phyloP scores from a whole-genome alignment of 2,113 vertebrate genomes.

The Pterocles burchelli region DNA sequence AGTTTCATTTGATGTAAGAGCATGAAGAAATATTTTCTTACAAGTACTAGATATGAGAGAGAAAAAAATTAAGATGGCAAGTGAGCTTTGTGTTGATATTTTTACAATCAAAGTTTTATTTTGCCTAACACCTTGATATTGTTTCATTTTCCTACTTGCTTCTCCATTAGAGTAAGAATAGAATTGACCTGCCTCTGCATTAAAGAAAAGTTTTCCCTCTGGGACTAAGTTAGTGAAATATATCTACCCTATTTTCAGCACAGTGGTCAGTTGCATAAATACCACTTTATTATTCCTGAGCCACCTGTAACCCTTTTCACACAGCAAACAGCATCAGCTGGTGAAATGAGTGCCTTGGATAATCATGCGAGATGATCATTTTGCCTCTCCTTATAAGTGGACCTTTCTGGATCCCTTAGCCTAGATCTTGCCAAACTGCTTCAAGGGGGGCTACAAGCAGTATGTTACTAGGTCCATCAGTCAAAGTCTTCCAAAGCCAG shows the following conservation, averaged over 20 bases:
- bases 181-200: not conserved
- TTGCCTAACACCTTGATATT: not conserved
- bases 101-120: conserved; percentile 45
- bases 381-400: not conserved
- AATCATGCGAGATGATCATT: not conserved
- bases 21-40: not conserved
- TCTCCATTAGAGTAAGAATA: conserved; percentile 48
- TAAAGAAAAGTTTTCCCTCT: not conserved
- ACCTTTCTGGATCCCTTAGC: not conserved
- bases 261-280: not conserved
- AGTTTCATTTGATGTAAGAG: conserved; percentile 59
- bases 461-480: not conserved
- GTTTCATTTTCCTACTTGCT: not conserved
- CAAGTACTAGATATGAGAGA: conserved; percentile 13
- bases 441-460: not conserved
- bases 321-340: not conserved
- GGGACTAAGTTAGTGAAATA: not conserved
- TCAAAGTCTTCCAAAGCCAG: not conserved
- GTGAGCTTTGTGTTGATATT: conserved; percentile 12
- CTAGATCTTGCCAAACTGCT: not conserved
- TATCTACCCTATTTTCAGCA: not conserved
- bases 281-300: not conserved
- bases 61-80: conserved; percentile 45
- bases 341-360: not conserved
- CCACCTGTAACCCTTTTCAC: not conserved